These are phyloP conservation scores for Saccostrea glomerata DNA, from an alignment of 1,140 invertebrate genomes.

Conservation along the genomic window DNA sequence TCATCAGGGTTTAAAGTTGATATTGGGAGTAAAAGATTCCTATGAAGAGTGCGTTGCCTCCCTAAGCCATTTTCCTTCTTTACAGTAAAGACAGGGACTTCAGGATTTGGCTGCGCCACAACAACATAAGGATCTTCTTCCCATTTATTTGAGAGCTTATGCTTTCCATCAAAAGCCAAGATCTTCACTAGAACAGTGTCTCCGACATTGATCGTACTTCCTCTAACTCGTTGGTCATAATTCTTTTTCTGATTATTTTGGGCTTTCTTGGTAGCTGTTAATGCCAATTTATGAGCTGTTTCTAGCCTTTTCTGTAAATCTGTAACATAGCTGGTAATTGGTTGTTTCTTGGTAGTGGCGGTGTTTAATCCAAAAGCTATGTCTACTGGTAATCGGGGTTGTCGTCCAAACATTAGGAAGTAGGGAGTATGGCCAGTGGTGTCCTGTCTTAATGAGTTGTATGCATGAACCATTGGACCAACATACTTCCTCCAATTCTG, in stretches of 20 bases:
- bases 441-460: constrained; percentile 54
- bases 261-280: constrained; percentile 4
- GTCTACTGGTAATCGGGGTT: constrained; percentile 54
- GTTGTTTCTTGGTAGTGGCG: not conserved
- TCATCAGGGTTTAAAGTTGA: constrained; percentile 7
- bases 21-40: constrained; percentile 54
- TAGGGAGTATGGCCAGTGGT: constrained; percentile 55
- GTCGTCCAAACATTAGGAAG: constrained; percentile 55
- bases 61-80: constrained; percentile 43
- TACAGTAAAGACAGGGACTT: constrained; percentile 56
- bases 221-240: constrained; percentile 33
- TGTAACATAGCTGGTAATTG: constrained; percentile 44
- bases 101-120: constrained; percentile 47
- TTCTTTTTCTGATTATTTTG: constrained; percentile 29
- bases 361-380: constrained; percentile 49
- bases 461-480: constrained; percentile 46
- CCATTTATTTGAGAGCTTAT: too few relatives aligned
- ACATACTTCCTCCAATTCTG: constrained; percentile 53
- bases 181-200: constrained; percentile 54
- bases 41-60: constrained; percentile 46
- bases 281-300: constrained; percentile 37
- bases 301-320: constrained; percentile 13
- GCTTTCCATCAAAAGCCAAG: too few relatives aligned
- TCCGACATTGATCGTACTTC: constrained; percentile 25
- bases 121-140: too few relatives aligned